Evolutionary conservation across 1,140 invertebrate species (phyloP).

Genomic region (Solenopsis fugax): DNA sequence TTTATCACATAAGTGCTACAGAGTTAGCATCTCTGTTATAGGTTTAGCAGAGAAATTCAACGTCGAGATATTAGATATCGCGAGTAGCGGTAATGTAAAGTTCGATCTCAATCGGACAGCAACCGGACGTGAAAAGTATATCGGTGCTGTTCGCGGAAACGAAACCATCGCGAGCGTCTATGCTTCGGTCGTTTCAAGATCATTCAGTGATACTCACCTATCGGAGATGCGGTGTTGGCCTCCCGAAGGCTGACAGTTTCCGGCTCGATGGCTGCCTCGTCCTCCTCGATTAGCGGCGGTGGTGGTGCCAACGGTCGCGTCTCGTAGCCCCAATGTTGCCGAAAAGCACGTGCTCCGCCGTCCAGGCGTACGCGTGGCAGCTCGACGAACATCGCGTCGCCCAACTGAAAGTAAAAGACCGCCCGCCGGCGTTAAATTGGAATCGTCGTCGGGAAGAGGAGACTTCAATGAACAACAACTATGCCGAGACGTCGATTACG

Average conservation of each 20-base stretch:
- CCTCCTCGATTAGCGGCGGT: slow-evolving; percentile 90
- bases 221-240: slow-evolving; percentile 87
- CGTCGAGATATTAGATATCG: neutral
- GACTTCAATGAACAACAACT: slow-evolving; percentile 26
- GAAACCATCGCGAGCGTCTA: neutral
- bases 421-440: slow-evolving; percentile 14
- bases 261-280: slow-evolving; percentile 87
- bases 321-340: slow-evolving; percentile 89
- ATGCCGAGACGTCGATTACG: slow-evolving; percentile 14
- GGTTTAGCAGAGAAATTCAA: neutral
- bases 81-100: neutral
- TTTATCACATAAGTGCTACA: neutral
- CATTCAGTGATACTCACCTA: slow-evolving; percentile 85
- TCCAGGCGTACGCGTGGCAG: slow-evolving; percentile 90
- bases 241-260: slow-evolving; percentile 87
- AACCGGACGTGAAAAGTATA: neutral
- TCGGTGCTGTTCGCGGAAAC: neutral
- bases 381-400: slow-evolving; percentile 89
- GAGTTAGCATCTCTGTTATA: neutral
- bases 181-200: slow-evolving; percentile 21
- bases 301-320: slow-evolving; percentile 88
- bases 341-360: slow-evolving; percentile 88
- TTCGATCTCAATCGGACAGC: neutral
- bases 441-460: slow-evolving; percentile 4
- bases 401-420: slow-evolving; percentile 85